A percentile compares a stretch with the other conserved stretches of the same genome.
Evolutionary conservation across 2,113 vertebrate species (phyloP).

Genomic region (Melanotaenia duboulayi): DNA sequence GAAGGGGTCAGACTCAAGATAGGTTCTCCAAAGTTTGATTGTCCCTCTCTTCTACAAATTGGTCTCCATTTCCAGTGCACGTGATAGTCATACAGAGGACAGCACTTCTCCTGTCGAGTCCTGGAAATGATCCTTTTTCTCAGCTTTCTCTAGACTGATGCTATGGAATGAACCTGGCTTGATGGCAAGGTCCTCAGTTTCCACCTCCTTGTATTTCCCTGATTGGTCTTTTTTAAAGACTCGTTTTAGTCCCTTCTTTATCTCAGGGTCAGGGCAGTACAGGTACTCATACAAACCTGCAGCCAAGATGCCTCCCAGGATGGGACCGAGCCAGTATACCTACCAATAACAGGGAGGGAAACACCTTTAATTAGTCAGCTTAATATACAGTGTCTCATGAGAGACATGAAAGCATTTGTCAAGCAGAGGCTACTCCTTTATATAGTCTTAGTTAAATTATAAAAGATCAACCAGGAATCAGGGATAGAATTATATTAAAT

Average conservation of each 20-base stretch:
- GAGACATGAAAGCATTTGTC: slow-evolving; percentile 5
- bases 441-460: no score
- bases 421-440: background rate
- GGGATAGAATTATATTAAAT: no score
- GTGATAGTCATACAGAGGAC: slow-evolving; percentile 94
- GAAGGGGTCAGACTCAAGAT: slow-evolving; percentile 10
- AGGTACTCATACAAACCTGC: slow-evolving; percentile 91
- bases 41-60: slow-evolving; percentile 71
- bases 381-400: slow-evolving; percentile 14
- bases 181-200: slow-evolving; percentile 83
- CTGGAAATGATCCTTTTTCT: slow-evolving; percentile 84
- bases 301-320: slow-evolving; percentile 89
- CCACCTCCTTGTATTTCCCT: slow-evolving; percentile 89
- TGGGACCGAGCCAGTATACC: slow-evolving; percentile 95
- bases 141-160: slow-evolving; percentile 84
- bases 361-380: slow-evolving; percentile 2
- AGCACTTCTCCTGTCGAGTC: slow-evolving; percentile 87
- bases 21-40: slow-evolving; percentile 24
- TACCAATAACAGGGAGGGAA: slow-evolving; percentile 59
- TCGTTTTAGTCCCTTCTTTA: slow-evolving; percentile 86
- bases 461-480: no score
- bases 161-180: slow-evolving; percentile 84
- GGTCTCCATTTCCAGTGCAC: slow-evolving; percentile 87
- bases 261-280: slow-evolving; percentile 88
- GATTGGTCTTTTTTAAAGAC: slow-evolving; percentile 85